Evolutionary conservation across 2,888 invertebrate species (phyloP).

Genomic region (Lottia scabra): DNA sequence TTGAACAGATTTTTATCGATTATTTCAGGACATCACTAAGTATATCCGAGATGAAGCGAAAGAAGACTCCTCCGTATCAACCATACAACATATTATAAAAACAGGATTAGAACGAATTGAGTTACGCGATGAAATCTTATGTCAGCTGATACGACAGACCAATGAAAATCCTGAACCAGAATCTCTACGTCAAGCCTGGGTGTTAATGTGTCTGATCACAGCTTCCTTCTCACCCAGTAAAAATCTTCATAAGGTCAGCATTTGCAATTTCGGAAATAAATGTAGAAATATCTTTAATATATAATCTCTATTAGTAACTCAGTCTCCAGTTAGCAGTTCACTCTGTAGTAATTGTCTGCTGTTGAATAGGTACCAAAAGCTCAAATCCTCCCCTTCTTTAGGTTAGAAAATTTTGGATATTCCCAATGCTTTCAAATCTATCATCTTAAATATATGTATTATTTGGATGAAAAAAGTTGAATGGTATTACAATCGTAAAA

Average conservation of each 20-base stretch:
- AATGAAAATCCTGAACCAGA: slow-evolving; percentile 90
- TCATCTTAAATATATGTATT: no score
- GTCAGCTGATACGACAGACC: slow-evolving; percentile 68
- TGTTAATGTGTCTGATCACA: slow-evolving; percentile 87
- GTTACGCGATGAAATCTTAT: slow-evolving; percentile 88
- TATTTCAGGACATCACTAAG: slow-evolving; percentile 84
- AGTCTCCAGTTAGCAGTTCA: no score
- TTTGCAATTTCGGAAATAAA: not conserved
- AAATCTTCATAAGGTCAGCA: slow-evolving; percentile 77
- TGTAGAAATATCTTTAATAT: not conserved
- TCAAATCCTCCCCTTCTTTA: no score
- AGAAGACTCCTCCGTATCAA: slow-evolving; percentile 70
- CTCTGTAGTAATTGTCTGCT: no score
- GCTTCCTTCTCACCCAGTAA: slow-evolving; percentile 93
- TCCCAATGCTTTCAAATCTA: no score
- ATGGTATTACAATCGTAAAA: no score
- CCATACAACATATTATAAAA: slow-evolving; percentile 53
- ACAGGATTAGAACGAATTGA: slow-evolving; percentile 92
- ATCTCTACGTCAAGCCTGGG: slow-evolving; percentile 88
- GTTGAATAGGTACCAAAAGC: no score
- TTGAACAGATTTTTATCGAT: no score
- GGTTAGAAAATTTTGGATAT: no score
- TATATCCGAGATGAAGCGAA: slow-evolving; percentile 91
- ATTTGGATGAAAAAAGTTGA: no score
- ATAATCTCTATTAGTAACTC: no score